Evolutionary conservation across 2,113 vertebrate genomes (phyloP).

Genomic region (Symphodus melops): DNA sequence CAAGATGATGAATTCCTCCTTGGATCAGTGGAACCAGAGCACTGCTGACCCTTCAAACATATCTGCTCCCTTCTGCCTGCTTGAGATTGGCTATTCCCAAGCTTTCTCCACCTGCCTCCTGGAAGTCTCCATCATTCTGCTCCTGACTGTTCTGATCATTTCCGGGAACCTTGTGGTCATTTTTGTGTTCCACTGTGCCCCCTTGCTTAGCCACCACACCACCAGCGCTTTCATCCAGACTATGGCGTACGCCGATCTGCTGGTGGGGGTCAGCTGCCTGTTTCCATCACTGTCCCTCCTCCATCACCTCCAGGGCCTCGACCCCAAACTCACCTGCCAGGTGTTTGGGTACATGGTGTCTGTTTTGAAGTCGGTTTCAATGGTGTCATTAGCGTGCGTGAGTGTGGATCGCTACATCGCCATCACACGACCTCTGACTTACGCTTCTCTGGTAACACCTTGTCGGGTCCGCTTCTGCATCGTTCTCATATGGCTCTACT

Average conservation of each 20-base stretch:
- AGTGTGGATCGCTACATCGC: conserved; percentile 97
- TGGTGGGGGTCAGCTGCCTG: conserved; percentile 97
- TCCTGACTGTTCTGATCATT: conserved; percentile 95
- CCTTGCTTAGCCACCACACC: conserved; percentile 95
- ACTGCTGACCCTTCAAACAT: conserved; percentile 83
- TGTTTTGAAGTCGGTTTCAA: conserved; percentile 97
- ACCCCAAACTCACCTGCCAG: conserved; percentile 92
- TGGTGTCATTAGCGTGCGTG: conserved; percentile 95
- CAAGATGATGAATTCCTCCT: conserved; percentile 94
- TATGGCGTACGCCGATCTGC: conserved; percentile 97
- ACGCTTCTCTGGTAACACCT: conserved; percentile 91
- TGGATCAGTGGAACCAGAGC: conserved; percentile 87
- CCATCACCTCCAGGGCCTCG: conserved; percentile 87
- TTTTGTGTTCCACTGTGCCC: conserved; percentile 98
- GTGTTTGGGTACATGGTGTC: conserved; percentile 95
- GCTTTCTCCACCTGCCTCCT: conserved; percentile 91
- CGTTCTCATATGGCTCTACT: conserved; percentile 94
- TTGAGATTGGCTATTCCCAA: conserved; percentile 91
- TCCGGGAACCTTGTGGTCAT: conserved; percentile 96
- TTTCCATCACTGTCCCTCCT: conserved; percentile 95
- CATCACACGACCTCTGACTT: conserved; percentile 93
- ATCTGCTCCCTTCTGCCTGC: conserved; percentile 91
- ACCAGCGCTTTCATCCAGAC: conserved; percentile 99
- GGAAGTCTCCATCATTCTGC: conserved; percentile 92
- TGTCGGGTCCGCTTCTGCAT: conserved; percentile 95